These are phyloP conservation scores for Palythoa heliodiscus DNA, from an alignment of 92 coral and sea anemone species.

Conservation along the genomic window DNA sequence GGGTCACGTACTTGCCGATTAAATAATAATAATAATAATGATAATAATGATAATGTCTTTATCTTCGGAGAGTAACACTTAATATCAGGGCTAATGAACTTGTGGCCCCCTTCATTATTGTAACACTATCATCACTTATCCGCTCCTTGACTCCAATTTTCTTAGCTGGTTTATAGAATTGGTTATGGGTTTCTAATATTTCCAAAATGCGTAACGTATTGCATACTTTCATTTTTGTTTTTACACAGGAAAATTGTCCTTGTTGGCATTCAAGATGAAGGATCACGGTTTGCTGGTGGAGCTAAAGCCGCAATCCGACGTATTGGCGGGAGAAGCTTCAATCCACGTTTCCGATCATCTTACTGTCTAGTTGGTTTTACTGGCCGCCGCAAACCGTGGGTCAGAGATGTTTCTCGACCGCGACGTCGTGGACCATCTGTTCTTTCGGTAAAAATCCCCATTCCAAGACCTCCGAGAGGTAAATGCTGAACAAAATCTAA, in stretches of 20 bases:
- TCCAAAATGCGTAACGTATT: no score
- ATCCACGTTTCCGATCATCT: constrained; percentile 14
- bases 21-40: no score
- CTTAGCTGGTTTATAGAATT: no score
- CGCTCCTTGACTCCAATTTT: no score
- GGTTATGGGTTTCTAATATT: no score
- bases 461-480: constrained; percentile 37
- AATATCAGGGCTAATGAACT: no score
- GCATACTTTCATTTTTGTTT: neutral
- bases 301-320: constrained; percentile 3
- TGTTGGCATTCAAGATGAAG: constrained; percentile 30
- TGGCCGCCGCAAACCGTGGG: constrained; percentile 20
- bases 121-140: no score
- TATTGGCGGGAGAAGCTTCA: constrained; percentile 21
- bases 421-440: constrained; percentile 11
- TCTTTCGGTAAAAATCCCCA: constrained; percentile 8
- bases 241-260: constrained; percentile 27
- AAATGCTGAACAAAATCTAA: neutral
- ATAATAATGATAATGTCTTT: no score
- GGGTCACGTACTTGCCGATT: no score
- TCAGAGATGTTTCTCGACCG: neutral
- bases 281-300: neutral
- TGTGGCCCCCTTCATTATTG: no score
- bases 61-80: no score
- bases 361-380: constrained; percentile 17